These are phyloP conservation scores for Silurus meridionalis DNA, from an alignment of 2,113 vertebrate genomes.

Conservation along the genomic window DNA sequence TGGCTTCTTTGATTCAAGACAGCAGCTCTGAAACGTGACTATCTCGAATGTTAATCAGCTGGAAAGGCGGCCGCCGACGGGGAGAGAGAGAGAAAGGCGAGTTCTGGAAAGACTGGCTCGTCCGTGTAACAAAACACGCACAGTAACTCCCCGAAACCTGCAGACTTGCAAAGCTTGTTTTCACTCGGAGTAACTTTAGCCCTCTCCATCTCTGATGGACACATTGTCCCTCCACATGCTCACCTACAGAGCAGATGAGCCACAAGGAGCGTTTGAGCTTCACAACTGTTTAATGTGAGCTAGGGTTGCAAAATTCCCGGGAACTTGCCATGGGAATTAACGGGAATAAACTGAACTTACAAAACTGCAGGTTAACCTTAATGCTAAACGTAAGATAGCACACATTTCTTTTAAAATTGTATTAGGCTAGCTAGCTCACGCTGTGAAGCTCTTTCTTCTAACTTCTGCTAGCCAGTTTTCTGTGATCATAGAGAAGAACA, in stretches of 20 bases:
- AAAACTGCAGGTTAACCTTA: too few relatives aligned
- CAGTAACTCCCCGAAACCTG: conserved; percentile 57
- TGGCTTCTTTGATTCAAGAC: neutral
- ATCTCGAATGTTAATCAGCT: conserved; percentile 29
- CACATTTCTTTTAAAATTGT: too few relatives aligned
- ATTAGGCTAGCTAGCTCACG: too few relatives aligned
- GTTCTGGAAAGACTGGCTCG: conserved; percentile 54
- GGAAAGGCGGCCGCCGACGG: conserved; percentile 1
- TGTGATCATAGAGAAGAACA: too few relatives aligned
- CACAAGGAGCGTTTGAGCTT: neutral
- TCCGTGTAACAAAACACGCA: conserved; percentile 44
- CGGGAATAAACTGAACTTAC: too few relatives aligned
- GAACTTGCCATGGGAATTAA: too few relatives aligned
- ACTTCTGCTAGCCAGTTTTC: too few relatives aligned
- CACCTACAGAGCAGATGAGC: conserved; percentile 10
- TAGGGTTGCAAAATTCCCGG: too few relatives aligned
- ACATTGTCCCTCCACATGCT: neutral
- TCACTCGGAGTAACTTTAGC: conserved; percentile 25
- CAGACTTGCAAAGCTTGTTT: conserved; percentile 52
- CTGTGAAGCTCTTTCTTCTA: too few relatives aligned
- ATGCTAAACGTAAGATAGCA: too few relatives aligned
- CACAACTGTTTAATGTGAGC: neutral
- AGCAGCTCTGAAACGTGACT: neutral
- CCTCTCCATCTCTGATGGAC: conserved; percentile 4
- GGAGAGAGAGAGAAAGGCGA: neutral